Percentiles rank a stretch among this genome's conserved stretches.
phyloP scores from a whole-genome alignment of 2,797 vertebrate species.

The Knipowitschia caucasica region DNA sequence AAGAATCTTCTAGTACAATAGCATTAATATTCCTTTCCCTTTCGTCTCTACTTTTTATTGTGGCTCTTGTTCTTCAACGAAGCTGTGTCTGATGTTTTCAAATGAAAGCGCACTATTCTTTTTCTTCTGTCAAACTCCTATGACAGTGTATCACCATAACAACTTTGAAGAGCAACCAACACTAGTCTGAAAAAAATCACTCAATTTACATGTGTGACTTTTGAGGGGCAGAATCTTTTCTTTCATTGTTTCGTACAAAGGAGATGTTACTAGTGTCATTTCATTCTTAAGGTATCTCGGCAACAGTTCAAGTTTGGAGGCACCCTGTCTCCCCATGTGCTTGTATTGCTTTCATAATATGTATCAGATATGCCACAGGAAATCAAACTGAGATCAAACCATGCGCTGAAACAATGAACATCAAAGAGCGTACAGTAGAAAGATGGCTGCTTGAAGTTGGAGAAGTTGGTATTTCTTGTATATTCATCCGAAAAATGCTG shows the following conservation, averaged over 20 bases:
- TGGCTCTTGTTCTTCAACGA: constrained; percentile 24
- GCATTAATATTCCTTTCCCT: not conserved
- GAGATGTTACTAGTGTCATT: constrained; percentile 39
- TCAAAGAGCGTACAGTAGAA: constrained; percentile 68
- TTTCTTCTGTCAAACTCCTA: constrained; percentile 59
- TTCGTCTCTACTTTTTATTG: constrained; percentile 3
- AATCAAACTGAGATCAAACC: constrained; percentile 78
- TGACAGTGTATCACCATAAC: constrained; percentile 42
- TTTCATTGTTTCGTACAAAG: constrained; percentile 23
- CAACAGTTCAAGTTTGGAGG: constrained; percentile 54
- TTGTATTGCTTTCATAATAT: constrained; percentile 72
- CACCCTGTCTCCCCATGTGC: constrained; percentile 52
- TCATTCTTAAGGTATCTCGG: constrained; percentile 35
- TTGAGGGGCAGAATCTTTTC: constrained; percentile 20
- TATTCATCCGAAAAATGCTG: constrained; percentile 62
- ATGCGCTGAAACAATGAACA: constrained; percentile 66
- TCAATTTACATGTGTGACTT: constrained; percentile 51
- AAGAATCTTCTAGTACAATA: not conserved
- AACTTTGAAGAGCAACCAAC: constrained; percentile 63
- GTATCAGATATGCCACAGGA: constrained; percentile 70
- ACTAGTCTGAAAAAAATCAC: constrained; percentile 54
- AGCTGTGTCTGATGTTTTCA: constrained; percentile 21
- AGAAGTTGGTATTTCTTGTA: constrained; percentile 37
- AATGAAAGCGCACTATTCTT: constrained; percentile 43
- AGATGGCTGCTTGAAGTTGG: constrained; percentile 42